Percentiles rank a stretch among this genome's conserved stretches.
Evolutionary conservation across 2,797 vertebrate genomes (phyloP).

Genomic region (Heliangelus exortis): DNA sequence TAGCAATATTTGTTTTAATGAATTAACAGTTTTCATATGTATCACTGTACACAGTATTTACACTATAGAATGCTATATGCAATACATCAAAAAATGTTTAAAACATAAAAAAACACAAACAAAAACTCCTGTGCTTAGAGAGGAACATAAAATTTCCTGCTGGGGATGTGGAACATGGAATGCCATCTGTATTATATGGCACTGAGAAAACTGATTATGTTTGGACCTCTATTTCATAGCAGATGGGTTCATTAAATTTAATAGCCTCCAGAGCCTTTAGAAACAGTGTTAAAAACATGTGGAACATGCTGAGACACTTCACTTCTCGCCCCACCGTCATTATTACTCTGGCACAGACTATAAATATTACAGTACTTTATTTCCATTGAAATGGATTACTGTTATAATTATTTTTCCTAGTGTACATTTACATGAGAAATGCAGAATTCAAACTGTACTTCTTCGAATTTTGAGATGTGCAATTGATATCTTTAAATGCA

Average conservation of each 20-base stretch:
- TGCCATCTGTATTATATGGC: constrained; percentile 83
- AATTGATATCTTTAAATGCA: constrained; percentile 43
- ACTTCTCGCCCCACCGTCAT: constrained; percentile 82
- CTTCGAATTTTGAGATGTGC: background rate
- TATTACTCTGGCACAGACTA: constrained; percentile 79
- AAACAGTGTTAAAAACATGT: constrained; percentile 85
- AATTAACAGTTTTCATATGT: constrained; percentile 55
- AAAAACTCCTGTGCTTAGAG: constrained; percentile 56
- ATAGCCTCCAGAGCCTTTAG: constrained; percentile 87
- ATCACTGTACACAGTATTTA: constrained; percentile 57
- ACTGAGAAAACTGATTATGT: constrained; percentile 79
- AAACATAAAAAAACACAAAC: constrained; percentile 69
- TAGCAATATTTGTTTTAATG: constrained; percentile 54
- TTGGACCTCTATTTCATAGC: constrained; percentile 83
- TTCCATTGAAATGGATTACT: constrained; percentile 80
- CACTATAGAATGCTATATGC: constrained; percentile 50
- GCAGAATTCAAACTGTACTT: constrained; percentile 51
- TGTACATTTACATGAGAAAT: constrained; percentile 65
- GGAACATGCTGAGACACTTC: constrained; percentile 86
- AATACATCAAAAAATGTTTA: constrained; percentile 74
- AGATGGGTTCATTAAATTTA: constrained; percentile 94
- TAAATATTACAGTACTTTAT: constrained; percentile 82
- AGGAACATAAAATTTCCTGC: constrained; percentile 75
- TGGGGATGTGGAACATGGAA: constrained; percentile 75
- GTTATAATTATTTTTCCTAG: constrained; percentile 73